These are phyloP conservation scores for Nysson spinosus DNA, from an alignment of 2,888 invertebrate genomes.

Conservation along the genomic window DNA sequence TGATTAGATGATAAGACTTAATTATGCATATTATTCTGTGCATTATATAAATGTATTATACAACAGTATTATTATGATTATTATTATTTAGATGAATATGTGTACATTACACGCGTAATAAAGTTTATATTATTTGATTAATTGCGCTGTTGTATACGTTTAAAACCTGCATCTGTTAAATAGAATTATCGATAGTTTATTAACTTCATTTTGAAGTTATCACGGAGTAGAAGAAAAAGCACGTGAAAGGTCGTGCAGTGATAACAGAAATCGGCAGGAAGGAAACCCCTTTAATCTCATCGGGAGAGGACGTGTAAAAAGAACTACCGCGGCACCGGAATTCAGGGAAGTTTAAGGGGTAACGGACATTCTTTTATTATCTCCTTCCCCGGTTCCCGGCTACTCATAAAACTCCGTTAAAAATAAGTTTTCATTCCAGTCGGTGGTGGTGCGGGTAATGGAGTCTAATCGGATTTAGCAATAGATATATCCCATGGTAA, in stretches of 20 bases:
- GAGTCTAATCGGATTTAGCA: constrained; percentile 5
- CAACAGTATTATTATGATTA: too few relatives aligned
- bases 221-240: not conserved
- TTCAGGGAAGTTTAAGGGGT: constrained; percentile 16
- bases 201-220: too few relatives aligned
- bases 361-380: constrained; percentile 17
- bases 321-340: constrained; percentile 1
- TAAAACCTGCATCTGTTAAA: too few relatives aligned
- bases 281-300: constrained; percentile 10
- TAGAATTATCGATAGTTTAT: too few relatives aligned
- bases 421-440: not conserved
- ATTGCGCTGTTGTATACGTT: too few relatives aligned
- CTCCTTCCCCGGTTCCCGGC: not conserved
- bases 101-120: too few relatives aligned
- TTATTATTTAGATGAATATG: too few relatives aligned
- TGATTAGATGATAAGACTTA: too few relatives aligned
- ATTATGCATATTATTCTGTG: too few relatives aligned
- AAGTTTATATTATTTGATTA: too few relatives aligned
- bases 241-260: not conserved
- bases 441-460: constrained; percentile 7
- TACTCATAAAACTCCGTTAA: not conserved
- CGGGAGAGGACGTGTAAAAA: constrained; percentile 8
- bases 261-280: constrained; percentile 1
- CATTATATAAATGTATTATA: too few relatives aligned
- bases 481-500: constrained; percentile 10